A percentile compares a stretch with the other conserved stretches of the same genome.
phyloP scores from a whole-genome alignment of 2,888 invertebrate species.

The Drosophila rellima region DNA sequence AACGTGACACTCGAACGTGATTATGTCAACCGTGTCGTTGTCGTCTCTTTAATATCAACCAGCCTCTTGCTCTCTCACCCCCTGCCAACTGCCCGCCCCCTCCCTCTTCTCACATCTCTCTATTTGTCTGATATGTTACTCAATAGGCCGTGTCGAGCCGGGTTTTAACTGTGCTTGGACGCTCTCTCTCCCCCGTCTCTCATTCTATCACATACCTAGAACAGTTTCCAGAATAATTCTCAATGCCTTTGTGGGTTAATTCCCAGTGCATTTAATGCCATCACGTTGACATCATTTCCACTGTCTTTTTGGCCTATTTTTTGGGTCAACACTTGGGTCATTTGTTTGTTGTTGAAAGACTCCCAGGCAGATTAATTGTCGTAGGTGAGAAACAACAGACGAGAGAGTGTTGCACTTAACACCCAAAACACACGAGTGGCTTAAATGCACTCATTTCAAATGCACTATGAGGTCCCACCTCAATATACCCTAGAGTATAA shows the following conservation, averaged over 20 bases:
- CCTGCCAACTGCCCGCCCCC: neutral
- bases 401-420: constrained; percentile 43
- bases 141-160: constrained; percentile 69
- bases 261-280: constrained; percentile 61
- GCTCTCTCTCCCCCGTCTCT: constrained; percentile 25
- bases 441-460: constrained; percentile 45
- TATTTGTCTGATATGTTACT: constrained; percentile 62
- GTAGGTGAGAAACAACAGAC: constrained; percentile 19
- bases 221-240: constrained; percentile 39
- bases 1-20: constrained; percentile 82
- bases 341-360: constrained; percentile 33
- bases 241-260: constrained; percentile 43
- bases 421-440: constrained; percentile 34
- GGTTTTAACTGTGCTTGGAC: constrained; percentile 65
- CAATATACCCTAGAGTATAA: constrained; percentile 21
- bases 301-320: constrained; percentile 25
- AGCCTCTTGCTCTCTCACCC: constrained; percentile 1
- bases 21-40: constrained; percentile 75
- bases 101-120: neutral
- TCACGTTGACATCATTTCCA: constrained; percentile 68
- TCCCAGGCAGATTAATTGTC: constrained; percentile 68
- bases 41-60: constrained; percentile 54
- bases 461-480: constrained; percentile 28
- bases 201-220: constrained; percentile 43
- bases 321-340: constrained; percentile 44